phyloP scores from a whole-genome alignment of 2,888 invertebrate genomes.

The Zaprionus obscuricornis region DNA sequence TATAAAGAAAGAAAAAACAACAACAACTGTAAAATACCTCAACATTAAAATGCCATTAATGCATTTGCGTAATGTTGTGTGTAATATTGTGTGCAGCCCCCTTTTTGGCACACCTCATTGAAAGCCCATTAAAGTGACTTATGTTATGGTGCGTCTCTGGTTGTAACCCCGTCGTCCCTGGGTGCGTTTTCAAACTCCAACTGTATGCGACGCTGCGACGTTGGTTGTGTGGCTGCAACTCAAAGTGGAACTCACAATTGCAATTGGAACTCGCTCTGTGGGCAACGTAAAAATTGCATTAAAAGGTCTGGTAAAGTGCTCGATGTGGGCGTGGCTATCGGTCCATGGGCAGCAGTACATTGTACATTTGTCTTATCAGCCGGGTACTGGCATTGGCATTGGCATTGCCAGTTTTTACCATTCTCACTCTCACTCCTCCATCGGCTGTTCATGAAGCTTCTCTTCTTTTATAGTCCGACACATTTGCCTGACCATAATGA shows the following conservation, averaged over 20 bases:
- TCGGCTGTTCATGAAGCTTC: too few relatives aligned
- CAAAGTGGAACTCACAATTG: constrained; percentile 35
- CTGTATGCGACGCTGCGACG: neutral
- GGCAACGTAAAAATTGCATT: constrained; percentile 70
- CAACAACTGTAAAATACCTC: constrained; percentile 57
- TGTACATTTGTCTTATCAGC: constrained; percentile 73
- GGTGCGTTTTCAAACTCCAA: too few relatives aligned
- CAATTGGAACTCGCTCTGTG: constrained; percentile 36
- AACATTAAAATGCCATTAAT: constrained; percentile 77
- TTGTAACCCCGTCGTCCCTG: neutral
- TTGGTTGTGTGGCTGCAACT: constrained; percentile 14
- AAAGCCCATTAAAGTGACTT: constrained; percentile 78
- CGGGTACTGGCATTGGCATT: constrained; percentile 44
- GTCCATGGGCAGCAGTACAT: constrained; percentile 22
- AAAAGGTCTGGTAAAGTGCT: constrained; percentile 56
- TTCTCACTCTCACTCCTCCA: neutral
- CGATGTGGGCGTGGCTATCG: constrained; percentile 28
- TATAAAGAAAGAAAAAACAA: too few relatives aligned
- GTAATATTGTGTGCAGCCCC: constrained; percentile 47
- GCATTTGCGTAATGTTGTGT: constrained; percentile 75
- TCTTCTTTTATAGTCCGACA: constrained; percentile 33
- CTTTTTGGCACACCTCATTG: constrained; percentile 66
- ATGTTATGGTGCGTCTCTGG: constrained; percentile 52
- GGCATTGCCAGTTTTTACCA: constrained; percentile 18
- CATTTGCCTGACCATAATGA: constrained; percentile 77